Percentiles rank a stretch among this genome's conserved stretches.
Conservation (phyloP, 2,113 vertebrate genomes). For the Brachirus orientalis region DNA sequence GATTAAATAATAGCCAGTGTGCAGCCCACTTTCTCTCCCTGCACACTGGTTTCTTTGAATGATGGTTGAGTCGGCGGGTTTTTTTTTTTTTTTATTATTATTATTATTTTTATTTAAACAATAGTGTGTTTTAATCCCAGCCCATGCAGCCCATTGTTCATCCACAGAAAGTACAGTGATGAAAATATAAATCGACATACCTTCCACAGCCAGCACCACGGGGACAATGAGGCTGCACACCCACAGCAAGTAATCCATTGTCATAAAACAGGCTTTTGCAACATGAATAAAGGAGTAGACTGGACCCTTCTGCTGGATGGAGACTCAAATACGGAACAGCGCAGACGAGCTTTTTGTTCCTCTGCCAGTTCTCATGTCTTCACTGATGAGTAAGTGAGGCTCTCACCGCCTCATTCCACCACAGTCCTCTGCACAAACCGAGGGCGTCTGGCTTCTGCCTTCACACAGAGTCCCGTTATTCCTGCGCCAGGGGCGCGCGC, state of each 20-base stretch:
- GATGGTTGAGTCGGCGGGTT: background rate
- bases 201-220: conserved; percentile 82
- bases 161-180: conserved; percentile 17
- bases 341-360: conserved; percentile 59
- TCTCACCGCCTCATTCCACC: conserved; percentile 40
- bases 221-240: conserved; percentile 82
- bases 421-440: background rate
- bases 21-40: background rate
- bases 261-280: conserved; percentile 79
- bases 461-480: conserved; percentile 33
- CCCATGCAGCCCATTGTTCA: conserved; percentile 50
- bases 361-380: conserved; percentile 55
- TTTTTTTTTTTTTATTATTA: too few species aligned
- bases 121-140: conserved; percentile 8
- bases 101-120: conserved; percentile 4
- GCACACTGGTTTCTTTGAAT: too few species aligned
- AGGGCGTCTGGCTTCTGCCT: conserved; percentile 20
- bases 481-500: conserved; percentile 41
- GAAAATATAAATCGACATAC: conserved; percentile 55
- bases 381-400: conserved; percentile 7
- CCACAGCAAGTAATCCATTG: conserved; percentile 86
- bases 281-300: conserved; percentile 78
- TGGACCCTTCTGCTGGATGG: conserved; percentile 59
- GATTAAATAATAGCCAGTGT: background rate
- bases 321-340: conserved; percentile 60